These are phyloP conservation scores for Cataglyphis albicans DNA, from an alignment of 2,888 invertebrate genomes.

Conservation along the genomic window DNA sequence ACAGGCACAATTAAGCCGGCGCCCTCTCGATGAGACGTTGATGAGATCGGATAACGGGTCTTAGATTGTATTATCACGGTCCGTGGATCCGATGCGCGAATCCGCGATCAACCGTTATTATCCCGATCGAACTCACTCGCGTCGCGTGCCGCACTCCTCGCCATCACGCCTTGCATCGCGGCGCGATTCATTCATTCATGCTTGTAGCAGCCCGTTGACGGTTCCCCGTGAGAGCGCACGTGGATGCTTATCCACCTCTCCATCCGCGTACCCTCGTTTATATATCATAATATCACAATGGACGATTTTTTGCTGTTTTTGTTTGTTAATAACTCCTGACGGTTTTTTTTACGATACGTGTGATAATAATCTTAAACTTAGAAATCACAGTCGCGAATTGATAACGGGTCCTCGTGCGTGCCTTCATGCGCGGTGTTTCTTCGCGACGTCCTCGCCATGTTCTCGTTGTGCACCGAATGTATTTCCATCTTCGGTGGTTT, in stretches of 20 bases:
- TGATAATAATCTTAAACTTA: slow-evolving; percentile 72
- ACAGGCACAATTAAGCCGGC: slow-evolving; percentile 48
- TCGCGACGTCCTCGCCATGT: slow-evolving; percentile 44
- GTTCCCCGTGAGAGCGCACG: slow-evolving; percentile 65
- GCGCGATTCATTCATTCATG: slow-evolving; percentile 65
- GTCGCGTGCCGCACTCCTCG: slow-evolving; percentile 51
- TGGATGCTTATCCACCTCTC: slow-evolving; percentile 60
- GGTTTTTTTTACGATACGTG: slow-evolving; percentile 45
- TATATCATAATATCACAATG: slow-evolving; percentile 77
- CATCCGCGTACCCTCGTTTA: slow-evolving; percentile 54
- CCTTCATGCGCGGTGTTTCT: slow-evolving; percentile 48
- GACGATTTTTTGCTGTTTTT: slow-evolving; percentile 66
- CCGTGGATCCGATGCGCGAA: slow-evolving; percentile 62
- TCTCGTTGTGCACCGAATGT: slow-evolving; percentile 50
- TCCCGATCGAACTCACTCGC: slow-evolving; percentile 71
- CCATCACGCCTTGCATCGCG: slow-evolving; percentile 64
- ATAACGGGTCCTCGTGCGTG: slow-evolving; percentile 73
- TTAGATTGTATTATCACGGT: slow-evolving; percentile 68
- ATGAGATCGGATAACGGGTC: slow-evolving; percentile 56
- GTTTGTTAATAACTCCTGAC: slow-evolving; percentile 53
- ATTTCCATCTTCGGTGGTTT: slow-evolving; percentile 7
- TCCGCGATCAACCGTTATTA: slow-evolving; percentile 68
- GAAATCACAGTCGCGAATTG: slow-evolving; percentile 77
- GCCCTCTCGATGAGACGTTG: slow-evolving; percentile 54
- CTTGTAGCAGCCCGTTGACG: slow-evolving; percentile 50